Evolutionary conservation across 2,113 vertebrate species (phyloP).

Genomic region (Anarrhichthys ocellatus): DNA sequence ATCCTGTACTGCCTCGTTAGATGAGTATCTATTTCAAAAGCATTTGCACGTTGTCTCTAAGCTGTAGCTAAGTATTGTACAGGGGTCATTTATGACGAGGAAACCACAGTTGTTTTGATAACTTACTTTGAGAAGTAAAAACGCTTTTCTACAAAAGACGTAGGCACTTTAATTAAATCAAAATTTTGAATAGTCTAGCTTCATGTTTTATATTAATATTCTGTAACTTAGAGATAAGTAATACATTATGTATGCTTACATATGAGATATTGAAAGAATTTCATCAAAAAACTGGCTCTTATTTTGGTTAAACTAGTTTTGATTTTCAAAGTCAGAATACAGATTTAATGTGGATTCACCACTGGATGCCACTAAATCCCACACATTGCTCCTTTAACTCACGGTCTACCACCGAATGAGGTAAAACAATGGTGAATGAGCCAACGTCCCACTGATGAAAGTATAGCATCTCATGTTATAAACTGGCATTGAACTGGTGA

Average conservation of each 20-base stretch:
- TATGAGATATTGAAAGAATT: neutral
- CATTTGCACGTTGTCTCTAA: neutral
- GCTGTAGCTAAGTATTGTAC: neutral
- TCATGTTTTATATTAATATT: neutral
- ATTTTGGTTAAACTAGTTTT: neutral
- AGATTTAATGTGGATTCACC: neutral
- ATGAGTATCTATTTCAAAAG: constrained; percentile 20
- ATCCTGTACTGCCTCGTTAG: neutral
- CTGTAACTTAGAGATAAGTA: neutral
- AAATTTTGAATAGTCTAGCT: neutral
- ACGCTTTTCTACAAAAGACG: neutral
- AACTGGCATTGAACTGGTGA: too few species aligned
- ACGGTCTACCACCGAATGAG: too few species aligned
- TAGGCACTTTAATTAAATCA: too few species aligned
- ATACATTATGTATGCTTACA: neutral
- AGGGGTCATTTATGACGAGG: neutral
- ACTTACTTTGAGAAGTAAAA: neutral
- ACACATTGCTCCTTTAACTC: too few species aligned
- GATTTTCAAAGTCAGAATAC: neutral
- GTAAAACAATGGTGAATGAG: too few species aligned
- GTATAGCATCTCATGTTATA: too few species aligned
- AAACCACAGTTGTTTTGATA: neutral
- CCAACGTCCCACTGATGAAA: too few species aligned
- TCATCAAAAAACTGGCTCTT: neutral
- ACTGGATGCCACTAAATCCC: too few species aligned